These are phyloP conservation scores for Ectemnius cavifrons DNA, from an alignment of 2,888 invertebrate species.

Conservation along the genomic window DNA sequence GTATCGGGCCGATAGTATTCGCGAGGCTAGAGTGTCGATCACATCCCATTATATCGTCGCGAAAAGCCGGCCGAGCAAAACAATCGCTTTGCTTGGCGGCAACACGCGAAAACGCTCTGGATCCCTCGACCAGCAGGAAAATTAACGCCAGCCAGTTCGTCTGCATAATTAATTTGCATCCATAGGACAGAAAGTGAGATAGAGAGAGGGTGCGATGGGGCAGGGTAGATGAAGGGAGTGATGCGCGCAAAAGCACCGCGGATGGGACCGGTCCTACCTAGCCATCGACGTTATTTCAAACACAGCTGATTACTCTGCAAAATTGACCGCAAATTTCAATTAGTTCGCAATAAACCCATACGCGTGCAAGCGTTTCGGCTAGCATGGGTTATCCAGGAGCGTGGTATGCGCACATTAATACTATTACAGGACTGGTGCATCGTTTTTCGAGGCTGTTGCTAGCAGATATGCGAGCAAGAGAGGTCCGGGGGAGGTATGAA, in stretches of 20 bases:
- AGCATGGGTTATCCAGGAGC: slow-evolving; percentile 53
- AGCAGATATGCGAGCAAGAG: slow-evolving; percentile 3
- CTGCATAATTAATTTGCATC: slow-evolving; percentile 74
- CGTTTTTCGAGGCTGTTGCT: slow-evolving; percentile 56
- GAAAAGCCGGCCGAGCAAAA: slow-evolving; percentile 4
- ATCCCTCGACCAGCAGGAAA: slow-evolving; percentile 56
- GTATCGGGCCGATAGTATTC: no score
- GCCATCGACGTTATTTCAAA: slow-evolving; percentile 72
- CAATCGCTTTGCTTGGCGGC: slow-evolving; percentile 5
- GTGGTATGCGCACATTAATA: slow-evolving; percentile 56
- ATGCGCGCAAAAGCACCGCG: slow-evolving; percentile 17
- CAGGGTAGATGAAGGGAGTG: background rate
- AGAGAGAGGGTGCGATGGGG: background rate
- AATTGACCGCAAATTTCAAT: slow-evolving; percentile 76
- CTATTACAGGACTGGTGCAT: slow-evolving; percentile 48
- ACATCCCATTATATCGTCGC: background rate
- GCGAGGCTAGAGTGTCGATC: slow-evolving; percentile 25
- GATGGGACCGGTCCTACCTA: slow-evolving; percentile 52
- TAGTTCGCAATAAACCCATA: slow-evolving; percentile 71
- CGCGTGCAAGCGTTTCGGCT: slow-evolving; percentile 17
- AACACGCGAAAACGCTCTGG: slow-evolving; percentile 14
- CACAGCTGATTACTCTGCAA: slow-evolving; percentile 72
- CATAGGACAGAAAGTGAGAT: background rate
- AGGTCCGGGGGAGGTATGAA: slow-evolving; percentile 56
- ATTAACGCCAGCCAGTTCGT: slow-evolving; percentile 71